Evolutionary conservation across 2,113 vertebrate genomes (phyloP), one percentile per base, ranked within the genome.

Genomic region (Scytalopus superciliaris): DNA sequence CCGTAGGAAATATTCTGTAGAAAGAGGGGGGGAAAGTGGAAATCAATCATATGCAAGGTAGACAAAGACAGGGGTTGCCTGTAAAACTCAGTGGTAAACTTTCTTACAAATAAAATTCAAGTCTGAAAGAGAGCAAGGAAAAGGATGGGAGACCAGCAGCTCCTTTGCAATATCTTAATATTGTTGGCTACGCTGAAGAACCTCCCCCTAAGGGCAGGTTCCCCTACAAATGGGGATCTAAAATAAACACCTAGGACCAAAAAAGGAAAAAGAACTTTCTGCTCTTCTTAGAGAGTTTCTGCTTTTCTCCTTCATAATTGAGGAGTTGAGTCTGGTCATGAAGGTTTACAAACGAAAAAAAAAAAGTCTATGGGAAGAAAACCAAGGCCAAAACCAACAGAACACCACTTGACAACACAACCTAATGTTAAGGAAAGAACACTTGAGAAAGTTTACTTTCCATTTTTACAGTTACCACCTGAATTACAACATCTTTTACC

Each of bases 351-450:
- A 85, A 68, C 0, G 9, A 27, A 52, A 2, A 50, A 67, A 53
- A 44, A 52, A 17, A 35, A 18, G 3, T n/a, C 52, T n/a, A 8
- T 1, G 24, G n/a, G 49, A 90, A 81, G 39, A 85, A 94, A 95
- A 92, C 2, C 27, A 80, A 84, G 60, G 72, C 83, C 72, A 92
- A 95, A 92, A 42, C 86, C 93, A 95, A 94, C 59, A 87, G 24
- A 81, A 27, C 47, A 68, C 42, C 68, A 93, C 86, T 95, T 92
- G 83, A 92, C 85, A 88, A 30, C 37, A 80, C 37, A 88, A 76
- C 57, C 42, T 90, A 80, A 37, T 23, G 31, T 40, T 83, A 50
- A 49, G 76, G 50, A 66, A 92, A 92, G 75, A 80, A 80, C 72
- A 90, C 87, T 93, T 73, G 10, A 75, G 53, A 40, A 87, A 87